Conservation (phyloP, 2,797 vertebrate species). For the Leptatherina wallacei region DNA sequence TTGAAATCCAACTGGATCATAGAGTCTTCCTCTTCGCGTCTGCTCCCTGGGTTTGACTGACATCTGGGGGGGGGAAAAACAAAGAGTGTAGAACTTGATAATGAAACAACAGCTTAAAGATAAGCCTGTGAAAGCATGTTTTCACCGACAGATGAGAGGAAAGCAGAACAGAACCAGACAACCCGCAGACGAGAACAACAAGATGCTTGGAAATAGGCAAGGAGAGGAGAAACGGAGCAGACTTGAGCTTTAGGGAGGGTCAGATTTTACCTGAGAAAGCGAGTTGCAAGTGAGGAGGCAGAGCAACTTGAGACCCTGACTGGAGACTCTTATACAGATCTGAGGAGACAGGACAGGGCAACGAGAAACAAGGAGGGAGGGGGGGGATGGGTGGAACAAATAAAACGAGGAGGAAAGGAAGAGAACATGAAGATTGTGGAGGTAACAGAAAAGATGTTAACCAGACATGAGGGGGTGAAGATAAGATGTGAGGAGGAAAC, state of each 20-base stretch:
- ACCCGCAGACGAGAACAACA: constrained; percentile 38
- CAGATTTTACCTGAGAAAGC: constrained; percentile 91
- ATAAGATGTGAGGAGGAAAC: constrained; percentile 2
- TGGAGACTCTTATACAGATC: constrained; percentile 98
- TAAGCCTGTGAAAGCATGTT: constrained; percentile 44
- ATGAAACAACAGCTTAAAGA: neutral
- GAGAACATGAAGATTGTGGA: neutral
- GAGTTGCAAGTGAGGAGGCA: constrained; percentile 95
- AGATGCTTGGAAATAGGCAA: constrained; percentile 28
- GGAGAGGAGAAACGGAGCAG: constrained; percentile 37
- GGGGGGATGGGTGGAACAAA: constrained; percentile 23
- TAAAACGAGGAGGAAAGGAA: constrained; percentile 2
- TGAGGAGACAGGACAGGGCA: constrained; percentile 81
- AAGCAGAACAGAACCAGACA: constrained; percentile 40
- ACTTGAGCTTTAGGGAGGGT: constrained; percentile 32
- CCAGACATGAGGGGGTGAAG: constrained; percentile 20
- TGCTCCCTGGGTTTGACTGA: constrained; percentile 94
- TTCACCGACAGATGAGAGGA: constrained; percentile 55
- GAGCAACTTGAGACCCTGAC: constrained; percentile 93
- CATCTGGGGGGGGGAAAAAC: constrained; percentile 82
- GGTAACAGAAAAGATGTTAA: constrained; percentile 27
- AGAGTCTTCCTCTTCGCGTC: constrained; percentile 94
- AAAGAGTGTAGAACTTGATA: constrained; percentile 19
- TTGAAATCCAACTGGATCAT: constrained; percentile 80
- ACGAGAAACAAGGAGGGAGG: constrained; percentile 33